These are phyloP conservation scores for Nasua narica DNA, from an alignment of 2,797 vertebrate genomes.

Conservation along the genomic window DNA sequence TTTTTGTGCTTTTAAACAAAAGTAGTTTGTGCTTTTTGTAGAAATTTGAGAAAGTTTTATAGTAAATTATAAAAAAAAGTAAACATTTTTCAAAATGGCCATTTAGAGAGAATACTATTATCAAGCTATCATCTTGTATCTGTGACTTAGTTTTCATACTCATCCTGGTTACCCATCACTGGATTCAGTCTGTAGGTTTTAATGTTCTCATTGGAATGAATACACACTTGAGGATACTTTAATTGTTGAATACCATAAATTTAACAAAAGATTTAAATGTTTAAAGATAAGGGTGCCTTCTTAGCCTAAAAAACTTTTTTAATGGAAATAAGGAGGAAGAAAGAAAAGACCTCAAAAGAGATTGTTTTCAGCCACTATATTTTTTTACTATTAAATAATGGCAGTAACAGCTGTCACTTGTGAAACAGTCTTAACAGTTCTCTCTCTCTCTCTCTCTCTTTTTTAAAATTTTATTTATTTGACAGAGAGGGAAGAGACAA, in stretches of 20 bases:
- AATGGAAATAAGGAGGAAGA: background rate
- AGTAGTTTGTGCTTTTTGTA: background rate
- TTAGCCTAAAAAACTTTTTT: background rate
- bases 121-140: background rate
- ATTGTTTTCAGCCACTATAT: background rate
- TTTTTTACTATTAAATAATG: conserved; percentile 17
- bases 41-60: background rate
- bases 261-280: background rate
- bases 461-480: no score
- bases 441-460: background rate
- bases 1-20: background rate
- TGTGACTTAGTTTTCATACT: background rate
- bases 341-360: background rate
- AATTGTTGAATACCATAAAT: background rate
- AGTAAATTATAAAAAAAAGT: background rate
- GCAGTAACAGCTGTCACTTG: background rate
- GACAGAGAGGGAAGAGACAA: no score
- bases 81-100: background rate
- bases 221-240: background rate
- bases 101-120: background rate
- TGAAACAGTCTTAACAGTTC: background rate
- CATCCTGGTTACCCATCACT: background rate
- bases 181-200: background rate
- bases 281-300: background rate
- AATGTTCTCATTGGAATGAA: background rate